Evolutionary conservation across 2,113 vertebrate genomes (phyloP).

Genomic region (Sander vitreus): DNA sequence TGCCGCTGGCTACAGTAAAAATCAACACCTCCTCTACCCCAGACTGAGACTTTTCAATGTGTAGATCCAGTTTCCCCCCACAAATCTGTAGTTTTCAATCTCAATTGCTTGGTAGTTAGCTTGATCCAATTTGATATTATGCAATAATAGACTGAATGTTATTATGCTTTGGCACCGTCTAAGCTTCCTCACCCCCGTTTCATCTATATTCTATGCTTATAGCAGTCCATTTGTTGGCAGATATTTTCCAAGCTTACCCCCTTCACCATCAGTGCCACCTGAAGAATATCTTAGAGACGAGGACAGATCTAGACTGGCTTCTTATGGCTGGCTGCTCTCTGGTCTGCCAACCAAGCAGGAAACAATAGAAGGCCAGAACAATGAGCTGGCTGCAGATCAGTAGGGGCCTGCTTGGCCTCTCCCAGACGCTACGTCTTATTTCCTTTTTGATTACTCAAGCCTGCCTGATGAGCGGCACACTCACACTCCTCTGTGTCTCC

Average conservation of each 20-base stretch:
- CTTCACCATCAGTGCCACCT: constrained; percentile 12
- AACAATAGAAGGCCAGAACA: constrained; percentile 73
- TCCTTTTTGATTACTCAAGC: constrained; percentile 80
- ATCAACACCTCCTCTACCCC: constrained; percentile 69
- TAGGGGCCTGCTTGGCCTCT: constrained; percentile 53
- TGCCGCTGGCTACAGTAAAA: constrained; percentile 77
- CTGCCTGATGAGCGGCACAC: constrained; percentile 69
- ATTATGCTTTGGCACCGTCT: neutral
- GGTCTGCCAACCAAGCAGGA: constrained; percentile 63
- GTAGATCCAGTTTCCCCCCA: constrained; percentile 65
- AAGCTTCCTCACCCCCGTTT: neutral
- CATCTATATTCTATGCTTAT: neutral
- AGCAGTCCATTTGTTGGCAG: neutral
- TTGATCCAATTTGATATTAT: neutral
- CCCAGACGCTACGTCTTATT: constrained; percentile 78
- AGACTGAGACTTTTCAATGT: constrained; percentile 68
- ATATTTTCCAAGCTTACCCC: constrained; percentile 13
- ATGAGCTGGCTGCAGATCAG: constrained; percentile 77
- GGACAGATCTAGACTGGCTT: constrained; percentile 8
- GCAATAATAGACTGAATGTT: neutral
- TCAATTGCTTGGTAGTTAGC: neutral
- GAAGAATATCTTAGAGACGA: neutral
- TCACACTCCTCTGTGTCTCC: constrained; percentile 62
- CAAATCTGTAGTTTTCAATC: constrained; percentile 14
- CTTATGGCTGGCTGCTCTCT: constrained; percentile 42